phyloP scores from a whole-genome alignment of 2,113 vertebrate genomes.

The Pogonocichla stellata region DNA sequence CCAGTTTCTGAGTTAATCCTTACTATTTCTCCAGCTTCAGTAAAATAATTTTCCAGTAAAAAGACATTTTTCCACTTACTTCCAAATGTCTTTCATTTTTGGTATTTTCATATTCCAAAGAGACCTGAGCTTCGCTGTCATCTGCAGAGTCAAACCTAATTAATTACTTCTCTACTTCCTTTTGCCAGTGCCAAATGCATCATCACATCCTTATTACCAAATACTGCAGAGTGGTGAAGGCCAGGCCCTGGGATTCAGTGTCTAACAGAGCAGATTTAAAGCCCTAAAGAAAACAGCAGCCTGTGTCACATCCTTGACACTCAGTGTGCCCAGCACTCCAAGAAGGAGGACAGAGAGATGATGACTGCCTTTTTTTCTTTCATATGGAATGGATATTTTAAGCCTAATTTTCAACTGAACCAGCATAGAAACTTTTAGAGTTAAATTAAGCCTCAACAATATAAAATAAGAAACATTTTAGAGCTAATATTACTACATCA shows the following conservation, averaged over 20 bases:
- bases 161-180: slow-evolving; percentile 9
- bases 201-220: not conserved
- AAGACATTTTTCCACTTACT: not conserved
- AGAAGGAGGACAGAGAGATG: not conserved
- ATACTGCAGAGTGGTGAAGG: not conserved
- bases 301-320: not conserved
- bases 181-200: not conserved
- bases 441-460: not conserved
- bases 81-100: not conserved
- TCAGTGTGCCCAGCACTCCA: not conserved
- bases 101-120: not conserved
- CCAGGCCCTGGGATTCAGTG: not conserved
- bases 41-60: not conserved
- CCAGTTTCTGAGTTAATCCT: not conserved
- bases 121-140: not conserved
- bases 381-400: not conserved
- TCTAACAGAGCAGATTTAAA: not conserved
- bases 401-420: not conserved
- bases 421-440: not conserved
- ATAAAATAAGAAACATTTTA: not conserved
- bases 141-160: slow-evolving; percentile 3
- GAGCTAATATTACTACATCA: not conserved
- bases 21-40: not conserved
- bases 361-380: not conserved
- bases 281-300: not conserved